Base-by-base conservation (phyloP, 2,113 vertebrate species). In the Natator depressus region DNA sequence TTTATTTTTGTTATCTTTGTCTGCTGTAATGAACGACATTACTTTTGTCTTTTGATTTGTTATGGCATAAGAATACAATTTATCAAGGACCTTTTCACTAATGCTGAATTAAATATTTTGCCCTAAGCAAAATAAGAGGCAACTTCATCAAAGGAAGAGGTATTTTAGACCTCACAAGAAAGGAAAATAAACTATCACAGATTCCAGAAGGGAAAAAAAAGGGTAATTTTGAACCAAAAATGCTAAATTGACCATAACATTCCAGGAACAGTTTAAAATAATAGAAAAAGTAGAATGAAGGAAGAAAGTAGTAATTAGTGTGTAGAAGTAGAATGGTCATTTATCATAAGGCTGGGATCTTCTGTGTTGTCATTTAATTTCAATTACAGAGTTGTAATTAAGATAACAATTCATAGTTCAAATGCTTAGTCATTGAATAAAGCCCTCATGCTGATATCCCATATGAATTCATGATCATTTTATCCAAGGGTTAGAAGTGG, bases 311-410 rank as follows among this genome's bases (percentile, higher is more conserved):
- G 17, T 51, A 57, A 81, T 78, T 51, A 55, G 19, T 86, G 75
- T 82, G 17, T 49, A 46, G 24, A 24, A 78, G 35, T 59, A 62
- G 19, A 3, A 35, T 27, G 13, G 51, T 84, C 84, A 7, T 88
- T 78, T 93, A 53, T 78, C 83, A 78, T 8, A 31, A 59, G 49
- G 12, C 79, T 75, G 25, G 46, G 59, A 65, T 90, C n/a, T 89
- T 85, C 38, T 59, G 82, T 87, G 89, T 82, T 91, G n/a, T 7
- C 49, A 59, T 84, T 86, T 91, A 89, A 90, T 91, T 85, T 93
- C 20, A 90, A 22, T 35, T 88, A 27, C 10, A 14, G 0, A 29
- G 7, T 78, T 92, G 65, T 46, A 80, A 72, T 72, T 72, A 35
- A 90, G 31, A 8, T 54, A 25, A 10, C 49, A 29, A 47, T 69